Conservation (phyloP, 2,888 invertebrate genomes). For the Sericinus montela region DNA sequence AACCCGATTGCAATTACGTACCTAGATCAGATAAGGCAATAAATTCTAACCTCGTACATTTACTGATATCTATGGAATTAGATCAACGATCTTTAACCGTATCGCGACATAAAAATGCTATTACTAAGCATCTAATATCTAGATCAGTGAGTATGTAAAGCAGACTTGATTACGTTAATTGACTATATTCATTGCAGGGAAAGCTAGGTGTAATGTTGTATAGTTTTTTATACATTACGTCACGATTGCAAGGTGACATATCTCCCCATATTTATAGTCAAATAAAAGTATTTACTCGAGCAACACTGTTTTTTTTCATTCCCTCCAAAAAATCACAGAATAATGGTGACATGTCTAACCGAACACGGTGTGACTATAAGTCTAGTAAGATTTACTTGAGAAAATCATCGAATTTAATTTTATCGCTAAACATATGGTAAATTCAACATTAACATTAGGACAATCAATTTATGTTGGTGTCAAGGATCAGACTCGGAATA, state of each 20-base stretch:
- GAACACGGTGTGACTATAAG: no score
- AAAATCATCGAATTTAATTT: no score
- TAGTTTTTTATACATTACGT: not conserved
- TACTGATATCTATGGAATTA: constrained; percentile 28
- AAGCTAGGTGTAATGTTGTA: not conserved
- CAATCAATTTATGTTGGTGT: no score
- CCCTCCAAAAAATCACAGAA: no score
- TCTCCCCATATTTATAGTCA: no score
- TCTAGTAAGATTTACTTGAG: no score
- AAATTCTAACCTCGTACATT: constrained; percentile 37
- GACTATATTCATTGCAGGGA: constrained; percentile 22
- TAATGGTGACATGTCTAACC: not conserved
- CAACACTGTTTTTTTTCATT: no score
- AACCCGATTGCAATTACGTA: constrained; percentile 54
- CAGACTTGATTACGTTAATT: constrained; percentile 30
- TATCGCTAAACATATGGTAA: no score
- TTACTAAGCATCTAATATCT: constrained; percentile 25
- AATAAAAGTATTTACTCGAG: no score
- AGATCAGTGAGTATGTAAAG: constrained; percentile 44
- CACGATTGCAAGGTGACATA: no score
- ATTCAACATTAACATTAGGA: no score
- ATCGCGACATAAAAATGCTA: constrained; percentile 5
- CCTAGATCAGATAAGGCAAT: constrained; percentile 56
- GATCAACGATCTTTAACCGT: constrained; percentile 18
- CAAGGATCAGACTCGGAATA: no score